Percentiles rank a stretch among this genome's conserved stretches.
Conservation (phyloP, 2,113 vertebrate species). For the Bucco capensis region DNA sequence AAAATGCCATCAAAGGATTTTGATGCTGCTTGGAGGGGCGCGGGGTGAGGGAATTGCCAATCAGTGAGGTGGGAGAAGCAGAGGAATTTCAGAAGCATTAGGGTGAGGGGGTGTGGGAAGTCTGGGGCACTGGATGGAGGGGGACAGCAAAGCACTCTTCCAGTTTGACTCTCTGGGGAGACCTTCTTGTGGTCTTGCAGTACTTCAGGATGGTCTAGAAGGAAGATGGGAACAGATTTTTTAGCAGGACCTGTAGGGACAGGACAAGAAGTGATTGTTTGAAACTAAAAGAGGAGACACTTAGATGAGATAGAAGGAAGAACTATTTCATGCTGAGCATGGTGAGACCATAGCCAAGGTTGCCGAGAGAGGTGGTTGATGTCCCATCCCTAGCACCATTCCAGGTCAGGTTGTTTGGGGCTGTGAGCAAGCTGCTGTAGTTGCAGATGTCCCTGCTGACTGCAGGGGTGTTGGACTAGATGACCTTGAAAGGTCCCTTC, state of each 20-base stretch:
- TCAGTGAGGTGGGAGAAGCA: background rate
- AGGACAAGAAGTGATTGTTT: background rate
- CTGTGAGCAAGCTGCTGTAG: fast-evolving
- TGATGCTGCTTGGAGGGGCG: background rate
- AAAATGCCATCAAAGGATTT: background rate
- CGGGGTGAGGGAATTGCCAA: background rate
- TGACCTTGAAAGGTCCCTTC: fast-evolving
- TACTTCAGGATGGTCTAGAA: background rate
- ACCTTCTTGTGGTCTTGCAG: background rate
- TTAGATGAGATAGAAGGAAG: background rate
- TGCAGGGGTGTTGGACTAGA: fast-evolving
- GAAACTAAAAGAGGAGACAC: background rate
- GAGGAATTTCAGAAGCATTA: background rate
- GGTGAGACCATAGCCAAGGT: fast-evolving
- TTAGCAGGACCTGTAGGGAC: fast-evolving
- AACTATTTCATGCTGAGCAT: fast-evolving
- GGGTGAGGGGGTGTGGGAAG: background rate
- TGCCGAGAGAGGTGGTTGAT: fast-evolving
- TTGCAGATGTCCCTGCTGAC: fast-evolving
- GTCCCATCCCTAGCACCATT: background rate
- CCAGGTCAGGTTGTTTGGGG: fast-evolving
- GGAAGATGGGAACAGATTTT: background rate
- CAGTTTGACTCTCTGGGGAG: background rate
- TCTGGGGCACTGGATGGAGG: background rate
- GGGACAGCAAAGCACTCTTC: background rate